Percentiles rank a stretch among this genome's conserved stretches.
Conservation (phyloP, 2,888 invertebrate genomes). For the Philaethria dido region DNA sequence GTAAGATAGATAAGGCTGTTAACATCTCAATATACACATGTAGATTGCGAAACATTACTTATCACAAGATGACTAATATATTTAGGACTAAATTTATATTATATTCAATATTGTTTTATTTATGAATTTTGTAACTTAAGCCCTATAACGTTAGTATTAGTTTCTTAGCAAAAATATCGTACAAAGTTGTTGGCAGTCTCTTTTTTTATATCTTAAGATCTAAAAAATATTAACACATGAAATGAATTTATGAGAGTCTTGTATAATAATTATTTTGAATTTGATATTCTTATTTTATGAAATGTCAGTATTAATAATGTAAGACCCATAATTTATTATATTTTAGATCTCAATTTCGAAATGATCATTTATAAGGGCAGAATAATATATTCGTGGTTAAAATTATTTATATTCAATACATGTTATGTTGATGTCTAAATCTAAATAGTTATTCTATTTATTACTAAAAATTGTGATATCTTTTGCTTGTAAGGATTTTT, state of each 20-base stretch:
- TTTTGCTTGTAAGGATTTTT: conserved; percentile 27
- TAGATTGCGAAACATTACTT: neutral
- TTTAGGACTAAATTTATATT: neutral
- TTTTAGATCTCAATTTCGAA: conserved; percentile 31
- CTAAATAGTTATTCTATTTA: conserved; percentile 27
- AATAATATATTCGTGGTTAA: conserved; percentile 13
- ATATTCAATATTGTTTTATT: neutral
- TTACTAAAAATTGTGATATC: conserved; percentile 37
- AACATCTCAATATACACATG: conserved; percentile 1
- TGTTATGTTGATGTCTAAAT: conserved; percentile 28
- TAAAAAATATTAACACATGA: conserved; percentile 1
- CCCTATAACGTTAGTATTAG: neutral
- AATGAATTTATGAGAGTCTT: conserved; percentile 4
- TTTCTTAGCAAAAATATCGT: conserved; percentile 29
- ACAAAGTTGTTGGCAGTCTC: conserved; percentile 31
- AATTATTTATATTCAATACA: conserved; percentile 20
- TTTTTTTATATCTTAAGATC: conserved; percentile 9
- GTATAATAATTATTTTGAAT: conserved; percentile 21
- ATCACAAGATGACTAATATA: neutral
- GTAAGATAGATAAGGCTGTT: conserved; percentile 1
- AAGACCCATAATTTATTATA: conserved; percentile 24
- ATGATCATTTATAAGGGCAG: neutral
- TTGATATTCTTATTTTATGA: conserved; percentile 29
- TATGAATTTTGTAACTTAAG: neutral
- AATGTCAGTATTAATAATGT: conserved; percentile 40